A percentile compares a stretch with the other conserved stretches of the same genome.
Evolutionary conservation across 2,113 vertebrate species (phyloP).

Genomic region (Misgurnus anguillicaudatus): DNA sequence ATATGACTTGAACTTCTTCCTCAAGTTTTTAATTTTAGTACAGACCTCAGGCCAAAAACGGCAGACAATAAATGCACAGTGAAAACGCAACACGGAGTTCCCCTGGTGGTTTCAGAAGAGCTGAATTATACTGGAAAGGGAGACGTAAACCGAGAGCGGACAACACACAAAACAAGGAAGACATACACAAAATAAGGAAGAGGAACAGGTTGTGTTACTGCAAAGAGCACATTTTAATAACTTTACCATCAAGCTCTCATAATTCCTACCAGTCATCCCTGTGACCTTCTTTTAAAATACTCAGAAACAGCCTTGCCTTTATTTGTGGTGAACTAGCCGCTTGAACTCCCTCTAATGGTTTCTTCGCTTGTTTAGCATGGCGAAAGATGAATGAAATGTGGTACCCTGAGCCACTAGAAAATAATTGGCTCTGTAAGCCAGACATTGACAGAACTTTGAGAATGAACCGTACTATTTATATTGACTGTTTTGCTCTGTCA

Average conservation of each 20-base stretch:
- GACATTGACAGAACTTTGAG: not conserved
- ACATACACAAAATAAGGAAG: not conserved
- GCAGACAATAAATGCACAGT: slow-evolving; percentile 22
- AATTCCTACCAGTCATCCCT: slow-evolving; percentile 25
- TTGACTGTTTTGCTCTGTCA: not conserved
- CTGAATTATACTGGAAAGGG: slow-evolving; percentile 7
- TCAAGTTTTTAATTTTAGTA: not conserved
- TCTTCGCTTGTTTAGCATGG: slow-evolving; percentile 42
- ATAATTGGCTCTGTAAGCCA: not conserved
- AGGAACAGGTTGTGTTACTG: not conserved
- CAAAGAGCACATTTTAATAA: slow-evolving; percentile 10
- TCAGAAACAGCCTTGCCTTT: slow-evolving; percentile 9
- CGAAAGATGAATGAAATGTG: slow-evolving; percentile 22
- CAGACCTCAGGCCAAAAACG: slow-evolving; percentile 2
- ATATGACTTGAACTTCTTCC: slow-evolving; percentile 44
- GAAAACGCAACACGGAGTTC: slow-evolving; percentile 37
- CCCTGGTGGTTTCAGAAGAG: slow-evolving; percentile 10
- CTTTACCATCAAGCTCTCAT: not conserved
- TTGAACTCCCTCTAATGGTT: slow-evolving; percentile 32
- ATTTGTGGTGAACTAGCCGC: slow-evolving; percentile 29
- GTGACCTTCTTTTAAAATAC: slow-evolving; percentile 35
- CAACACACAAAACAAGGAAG: not conserved
- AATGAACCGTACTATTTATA: slow-evolving; percentile 8
- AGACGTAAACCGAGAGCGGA: not conserved
- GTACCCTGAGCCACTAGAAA: not conserved